A percentile compares a stretch with the other conserved stretches of the same genome.
These are phyloP conservation scores for Scomber colias DNA, from an alignment of 2,113 vertebrate species.

Conservation along the genomic window DNA sequence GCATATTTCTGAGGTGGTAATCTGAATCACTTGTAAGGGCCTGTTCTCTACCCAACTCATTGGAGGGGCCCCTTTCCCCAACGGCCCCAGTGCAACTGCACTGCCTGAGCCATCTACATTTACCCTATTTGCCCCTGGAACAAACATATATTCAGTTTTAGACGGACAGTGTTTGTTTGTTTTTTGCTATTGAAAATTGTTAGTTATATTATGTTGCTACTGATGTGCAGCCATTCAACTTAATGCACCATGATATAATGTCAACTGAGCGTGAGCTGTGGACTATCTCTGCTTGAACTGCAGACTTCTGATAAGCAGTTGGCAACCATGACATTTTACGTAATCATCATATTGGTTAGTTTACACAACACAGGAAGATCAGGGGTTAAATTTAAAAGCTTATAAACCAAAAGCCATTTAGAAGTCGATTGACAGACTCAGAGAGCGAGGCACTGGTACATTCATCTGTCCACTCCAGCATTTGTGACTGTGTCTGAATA, in stretches of 20 bases:
- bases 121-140: too few species aligned
- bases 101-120: too few species aligned
- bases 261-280: conserved; percentile 39
- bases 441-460: neutral
- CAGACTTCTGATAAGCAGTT: conserved; percentile 42
- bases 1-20: too few species aligned
- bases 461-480: conserved; percentile 11
- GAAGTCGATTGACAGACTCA: conserved; percentile 29
- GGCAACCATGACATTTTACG: conserved; percentile 44
- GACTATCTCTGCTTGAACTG: conserved; percentile 22
- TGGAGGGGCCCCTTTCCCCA: too few species aligned
- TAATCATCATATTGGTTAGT: conserved; percentile 1
- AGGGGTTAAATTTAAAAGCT: conserved; percentile 33
- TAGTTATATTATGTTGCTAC: conserved; percentile 9
- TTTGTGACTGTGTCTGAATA: conserved; percentile 37
- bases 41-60: too few species aligned
- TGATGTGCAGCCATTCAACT: conserved; percentile 48
- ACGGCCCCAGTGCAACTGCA: too few species aligned
- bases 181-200: conserved; percentile 18
- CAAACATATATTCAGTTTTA: conserved; percentile 34
- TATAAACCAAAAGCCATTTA: conserved; percentile 35
- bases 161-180: neutral
- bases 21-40: too few species aligned
- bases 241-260: conserved; percentile 53
- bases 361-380: neutral